Conservation (phyloP, 2,797 vertebrate species). For the Denticeps clupeoides region DNA sequence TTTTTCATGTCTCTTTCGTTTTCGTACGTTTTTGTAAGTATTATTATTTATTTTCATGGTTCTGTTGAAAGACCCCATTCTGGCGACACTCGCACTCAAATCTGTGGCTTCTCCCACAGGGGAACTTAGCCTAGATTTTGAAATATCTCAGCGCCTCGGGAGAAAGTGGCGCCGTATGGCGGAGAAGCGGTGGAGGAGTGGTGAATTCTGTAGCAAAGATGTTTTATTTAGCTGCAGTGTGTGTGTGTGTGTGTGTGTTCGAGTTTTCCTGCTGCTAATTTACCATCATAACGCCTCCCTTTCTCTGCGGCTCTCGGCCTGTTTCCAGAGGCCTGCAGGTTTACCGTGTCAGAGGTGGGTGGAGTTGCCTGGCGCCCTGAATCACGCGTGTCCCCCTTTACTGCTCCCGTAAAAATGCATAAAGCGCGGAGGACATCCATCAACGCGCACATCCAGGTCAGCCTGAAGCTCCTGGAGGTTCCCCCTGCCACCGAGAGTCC, state of each 20-base stretch:
- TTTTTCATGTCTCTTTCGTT: not conserved
- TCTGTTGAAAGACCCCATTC: conserved; percentile 3
- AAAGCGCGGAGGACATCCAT: too few relatives aligned
- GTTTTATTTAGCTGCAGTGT: not conserved
- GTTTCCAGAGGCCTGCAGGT: too few relatives aligned
- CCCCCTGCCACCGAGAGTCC: too few relatives aligned
- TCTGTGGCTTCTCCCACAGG: conserved; percentile 40
- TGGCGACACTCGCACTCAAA: conserved; percentile 17
- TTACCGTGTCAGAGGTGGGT: not conserved
- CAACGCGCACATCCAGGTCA: too few relatives aligned
- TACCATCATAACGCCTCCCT: too few relatives aligned
- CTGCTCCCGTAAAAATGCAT: too few relatives aligned
- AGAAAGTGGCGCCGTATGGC: conserved; percentile 19
- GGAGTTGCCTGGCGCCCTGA: too few relatives aligned
- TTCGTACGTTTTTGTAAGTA: not conserved
- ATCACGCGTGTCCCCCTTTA: too few relatives aligned
- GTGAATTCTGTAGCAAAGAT: not conserved
- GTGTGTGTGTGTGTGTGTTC: not conserved
- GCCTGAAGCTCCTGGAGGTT: too few relatives aligned
- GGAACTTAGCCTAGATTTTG: conserved; percentile 39
- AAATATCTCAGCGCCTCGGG: conserved; percentile 28
- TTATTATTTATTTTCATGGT: not conserved
- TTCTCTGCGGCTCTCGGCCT: too few relatives aligned
- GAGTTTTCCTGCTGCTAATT: too few relatives aligned
- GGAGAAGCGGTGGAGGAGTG: conserved; percentile 18